Evolutionary conservation across 2,113 vertebrate genomes (phyloP), one percentile per base, ranked within the genome.

Genomic region (Cyphomyrus discorhynchus): DNA sequence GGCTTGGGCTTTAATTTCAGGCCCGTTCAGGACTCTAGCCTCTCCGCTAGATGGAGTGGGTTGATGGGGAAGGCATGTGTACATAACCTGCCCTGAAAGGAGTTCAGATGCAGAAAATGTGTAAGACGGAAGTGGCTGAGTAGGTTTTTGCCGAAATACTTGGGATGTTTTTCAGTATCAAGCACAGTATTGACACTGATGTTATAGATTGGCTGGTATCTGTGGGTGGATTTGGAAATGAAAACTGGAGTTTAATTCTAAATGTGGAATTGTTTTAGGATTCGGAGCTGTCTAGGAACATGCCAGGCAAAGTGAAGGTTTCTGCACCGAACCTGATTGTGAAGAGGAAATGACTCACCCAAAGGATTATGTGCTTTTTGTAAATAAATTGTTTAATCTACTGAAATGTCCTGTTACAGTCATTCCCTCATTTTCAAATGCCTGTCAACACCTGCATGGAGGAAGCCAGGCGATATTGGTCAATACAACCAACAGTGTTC

Each of bases 231-330:
- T 24, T 58, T 58, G 56, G 2, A 58, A 58, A 1, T 58, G 1
- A 58, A 58, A 58, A 24, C 7, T n/a, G 21, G 56, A n/a, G 56
- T 58, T n/a, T 0, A 58, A 9, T 58, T 15, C 35, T 6, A 39
- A 77, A 77, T 6, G 1, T 42, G 35, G 15, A 91, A 89, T 92
- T 9, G 2, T 90, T 88, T n/a, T 82, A 99, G 98, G 98, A 99
- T 86, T 97, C 96, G 0, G 98, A 99, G 89, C 94, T 99, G 52
- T 99, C 97, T 85, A 96, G 98, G 91, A 99, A 99, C 90, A 97
- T 99, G 92, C 98, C 98, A 0, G 98, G 98, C 1, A 99, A 99
- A 94, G 98, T 99, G 4, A 99, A 99, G 92, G 97, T 99, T 13
- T 99, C 98, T 0, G 98, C 98, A 17, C 98, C 98, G 0, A 98